Evolutionary conservation across 1,140 invertebrate genomes (phyloP), one percentile per base, ranked within the genome.

Genomic region (Thaumatotibia leucotreta): DNA sequence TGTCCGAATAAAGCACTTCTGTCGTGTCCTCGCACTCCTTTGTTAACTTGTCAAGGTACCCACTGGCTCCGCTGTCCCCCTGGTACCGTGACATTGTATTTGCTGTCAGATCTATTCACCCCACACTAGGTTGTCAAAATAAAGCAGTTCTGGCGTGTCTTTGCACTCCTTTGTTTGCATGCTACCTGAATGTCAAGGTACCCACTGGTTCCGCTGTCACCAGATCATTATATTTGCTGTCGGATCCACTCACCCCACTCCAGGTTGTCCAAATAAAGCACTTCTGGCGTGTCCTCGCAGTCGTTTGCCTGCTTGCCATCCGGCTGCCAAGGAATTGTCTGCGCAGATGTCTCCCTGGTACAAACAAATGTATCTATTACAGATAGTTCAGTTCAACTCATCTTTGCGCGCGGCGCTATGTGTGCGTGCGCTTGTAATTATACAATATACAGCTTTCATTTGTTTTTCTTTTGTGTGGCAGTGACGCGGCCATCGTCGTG

Each of bases 261-360:
- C 22, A 95, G 78, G 63, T 93, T 92, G 23, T 94, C 93, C 39
- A 95, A 75, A 33, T 92, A 93, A 2, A 95, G 78, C 2, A 95
- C 88, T 81, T 95, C 94, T 11, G 94, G 94, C 0, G 78, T 86
- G 0, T 72, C 71, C 35, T 88, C 76, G 11, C 84, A 88, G 0
- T 72, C 71, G 0, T 92, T 76, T 27, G 92, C 91, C 0, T 93
- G 78, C 17, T 91, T 91, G 74, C 92, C 94, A 29, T 92, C 88
- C 6, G 95, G 94, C 62, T 95, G 93, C 93, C 96, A 97, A 0
- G 96, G 96, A 27, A 92, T 85, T 1, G 96, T 97, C 86, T 97
- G 96, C 11, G 94, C 92, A 72, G 95, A 95, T 2, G 93, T 94
- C 72, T 97, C 96, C 68, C 96, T 92, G 77, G 92, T 95, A 71